A percentile compares a stretch with the other conserved stretches of the same genome.
These are phyloP conservation scores for Pseudopleuronectes americanus DNA, from an alignment of 2,797 vertebrate genomes.

Conservation along the genomic window DNA sequence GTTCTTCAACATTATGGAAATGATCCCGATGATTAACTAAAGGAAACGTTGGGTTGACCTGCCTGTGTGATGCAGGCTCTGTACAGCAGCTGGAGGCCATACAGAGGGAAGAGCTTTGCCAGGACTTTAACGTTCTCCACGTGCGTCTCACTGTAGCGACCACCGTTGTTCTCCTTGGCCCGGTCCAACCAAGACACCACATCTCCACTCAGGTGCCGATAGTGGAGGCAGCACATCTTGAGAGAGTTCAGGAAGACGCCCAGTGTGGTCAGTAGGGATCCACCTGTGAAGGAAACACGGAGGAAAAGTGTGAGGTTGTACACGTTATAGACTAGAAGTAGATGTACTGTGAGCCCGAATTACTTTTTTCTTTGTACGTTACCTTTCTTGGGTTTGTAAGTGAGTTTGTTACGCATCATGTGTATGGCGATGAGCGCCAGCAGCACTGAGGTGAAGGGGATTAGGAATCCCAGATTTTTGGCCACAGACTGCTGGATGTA, in stretches of 20 bases:
- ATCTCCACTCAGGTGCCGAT: constrained; percentile 76
- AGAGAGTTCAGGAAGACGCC: constrained; percentile 87
- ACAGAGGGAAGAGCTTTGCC: constrained; percentile 88
- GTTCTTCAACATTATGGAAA: neutral
- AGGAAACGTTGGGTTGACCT: constrained; percentile 40
- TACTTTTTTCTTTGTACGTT: constrained; percentile 41
- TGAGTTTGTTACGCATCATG: constrained; percentile 90
- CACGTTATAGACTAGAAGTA: neutral
- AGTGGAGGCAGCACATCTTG: constrained; percentile 77
- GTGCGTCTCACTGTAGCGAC: constrained; percentile 85
- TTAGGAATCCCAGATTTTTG: constrained; percentile 90
- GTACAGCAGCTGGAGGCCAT: constrained; percentile 90
- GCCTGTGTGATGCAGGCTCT: constrained; percentile 90
- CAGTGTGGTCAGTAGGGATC: constrained; percentile 83
- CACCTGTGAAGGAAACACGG: constrained; percentile 75
- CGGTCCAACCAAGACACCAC: constrained; percentile 86
- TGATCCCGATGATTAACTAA: neutral
- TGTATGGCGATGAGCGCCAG: constrained; percentile 89
- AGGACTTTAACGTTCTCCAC: constrained; percentile 90
- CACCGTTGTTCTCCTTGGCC: constrained; percentile 89
- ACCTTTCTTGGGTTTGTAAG: constrained; percentile 91
- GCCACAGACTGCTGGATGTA: constrained; percentile 92
- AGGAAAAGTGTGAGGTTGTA: neutral
- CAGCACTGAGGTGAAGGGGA: constrained; percentile 90
- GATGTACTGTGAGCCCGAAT: neutral